These are phyloP conservation scores for Temnothorax nylanderi DNA, from an alignment of 1,140 invertebrate genomes.

Conservation along the genomic window DNA sequence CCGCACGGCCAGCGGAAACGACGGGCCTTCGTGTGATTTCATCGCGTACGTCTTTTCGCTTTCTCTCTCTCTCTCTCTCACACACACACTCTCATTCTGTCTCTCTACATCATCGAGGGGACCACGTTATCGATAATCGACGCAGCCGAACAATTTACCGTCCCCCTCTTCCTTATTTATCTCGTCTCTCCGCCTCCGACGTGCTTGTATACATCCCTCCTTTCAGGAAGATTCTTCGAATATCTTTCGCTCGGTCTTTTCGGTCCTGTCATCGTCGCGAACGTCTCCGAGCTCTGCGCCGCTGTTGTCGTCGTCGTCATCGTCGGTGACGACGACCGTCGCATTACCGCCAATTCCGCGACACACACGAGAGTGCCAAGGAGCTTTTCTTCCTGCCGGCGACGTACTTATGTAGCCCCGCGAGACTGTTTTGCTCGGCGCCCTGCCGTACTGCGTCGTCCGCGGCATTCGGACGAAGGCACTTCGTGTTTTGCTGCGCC, in stretches of 20 bases:
- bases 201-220: not conserved
- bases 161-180: not conserved
- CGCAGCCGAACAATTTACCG: not conserved
- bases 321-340: not conserved
- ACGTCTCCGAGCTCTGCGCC: not conserved
- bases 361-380: slow-evolving; percentile 9
- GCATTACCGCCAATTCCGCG: not conserved
- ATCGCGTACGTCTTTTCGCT: not conserved
- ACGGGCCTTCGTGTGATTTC: slow-evolving; percentile 10
- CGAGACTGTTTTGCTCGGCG: slow-evolving; percentile 26
- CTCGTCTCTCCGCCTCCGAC: not conserved
- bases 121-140: not conserved
- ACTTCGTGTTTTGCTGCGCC: not conserved
- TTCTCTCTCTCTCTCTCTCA: not conserved
- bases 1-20: slow-evolving; percentile 12
- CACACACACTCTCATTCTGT: not conserved
- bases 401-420: slow-evolving; percentile 19
- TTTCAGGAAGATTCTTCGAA: not conserved
- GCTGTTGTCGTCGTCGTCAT: not conserved
- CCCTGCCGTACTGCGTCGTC: not conserved
- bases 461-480: not conserved
- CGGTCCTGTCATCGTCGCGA: not conserved
- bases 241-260: not conserved
- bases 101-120: not conserved
- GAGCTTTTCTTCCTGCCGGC: not conserved